Base-by-base conservation (phyloP, 2,888 invertebrate genomes). In the Trachelus iudaicus region DNA sequence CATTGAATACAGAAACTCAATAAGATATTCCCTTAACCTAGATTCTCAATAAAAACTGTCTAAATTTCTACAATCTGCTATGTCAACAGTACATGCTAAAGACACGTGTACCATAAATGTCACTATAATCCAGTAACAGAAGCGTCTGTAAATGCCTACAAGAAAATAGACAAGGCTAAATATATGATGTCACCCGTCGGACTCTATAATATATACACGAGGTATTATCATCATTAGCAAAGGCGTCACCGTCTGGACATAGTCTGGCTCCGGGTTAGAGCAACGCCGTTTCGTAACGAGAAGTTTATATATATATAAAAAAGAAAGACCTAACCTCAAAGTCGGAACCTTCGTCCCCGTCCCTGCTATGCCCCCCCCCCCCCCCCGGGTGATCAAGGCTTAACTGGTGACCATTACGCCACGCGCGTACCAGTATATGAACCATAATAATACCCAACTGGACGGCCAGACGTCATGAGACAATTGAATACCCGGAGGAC, bases 281-380 rank as follows among this genome's bases (percentile, higher is more conserved):
- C 6, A 56, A n/a, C 30, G 13, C 30, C 73, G 76, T 76, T 73
- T 73, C 76, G 80, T 79, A 79, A 77, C 79, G 76, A 79, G 76
- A 68, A 40, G 68, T 73, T 78, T 35, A 79, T 75, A 12, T 1
- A 12, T 2, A 35, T 11, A 35, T 12, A 77, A 79, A 81, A 23
- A 35, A 35, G 77, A 81, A 81, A 23, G 75, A 78, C n/a, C 69
- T 75, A 79, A 79, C 80, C 79, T 77, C 79, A 76, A 79, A 77
- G 73, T 71, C 23, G 56, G 56, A 56, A 23, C 56, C 56, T 23
- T 23, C 56, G 9, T 56, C 9, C 56, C 23, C 9, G 56, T 56
- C 23, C 56, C 15, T 23, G 1, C 56, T 2, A 23, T n/a, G 6
- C 9, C 2, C 9, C 23, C 56, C 56, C 23, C n/a, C n/a, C n/a